phyloP scores from a whole-genome alignment of 2,113 vertebrate species.

The Hirundichthys speculiger region DNA sequence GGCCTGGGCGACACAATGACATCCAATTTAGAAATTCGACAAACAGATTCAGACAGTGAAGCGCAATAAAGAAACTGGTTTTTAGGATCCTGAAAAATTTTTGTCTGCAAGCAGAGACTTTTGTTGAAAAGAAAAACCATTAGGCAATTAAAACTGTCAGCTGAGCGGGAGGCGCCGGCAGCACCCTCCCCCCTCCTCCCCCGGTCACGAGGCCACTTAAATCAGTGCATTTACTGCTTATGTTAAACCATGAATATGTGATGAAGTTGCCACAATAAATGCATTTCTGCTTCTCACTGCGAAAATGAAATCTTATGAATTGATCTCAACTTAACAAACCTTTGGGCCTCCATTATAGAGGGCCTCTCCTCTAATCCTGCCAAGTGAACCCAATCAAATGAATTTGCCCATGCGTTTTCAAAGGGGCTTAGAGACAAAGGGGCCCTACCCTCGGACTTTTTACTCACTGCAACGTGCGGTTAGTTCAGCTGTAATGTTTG shows the following conservation, averaged over 20 bases:
- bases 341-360: constrained; percentile 90
- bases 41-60: too few relatives aligned
- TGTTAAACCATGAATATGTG: constrained; percentile 99
- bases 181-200: constrained; percentile 22
- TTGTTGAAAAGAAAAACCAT: constrained; percentile 82
- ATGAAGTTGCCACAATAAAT: constrained; percentile 98
- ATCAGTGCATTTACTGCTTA: constrained; percentile 99
- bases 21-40: too few relatives aligned
- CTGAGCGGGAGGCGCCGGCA: constrained; percentile 89
- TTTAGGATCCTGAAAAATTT: too few relatives aligned
- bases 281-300: constrained; percentile 97
- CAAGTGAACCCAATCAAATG: constrained; percentile 99
- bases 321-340: constrained; percentile 99
- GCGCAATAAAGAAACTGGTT: too few relatives aligned
- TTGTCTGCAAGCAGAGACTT: constrained; percentile 57
- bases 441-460: constrained; percentile 89
- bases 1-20: constrained; percentile 75
- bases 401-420: constrained; percentile 94
- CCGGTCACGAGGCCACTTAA: constrained; percentile 93
- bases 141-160: constrained; percentile 96
- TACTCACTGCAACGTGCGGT: constrained; percentile 96
- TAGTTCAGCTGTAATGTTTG: constrained; percentile 99
- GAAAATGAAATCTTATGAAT: constrained; percentile 99
- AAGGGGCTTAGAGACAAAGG: constrained; percentile 89
- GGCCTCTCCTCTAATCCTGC: constrained; percentile 94